phyloP scores from a whole-genome alignment of 2,113 vertebrate species.

The Procavia capensis region DNA sequence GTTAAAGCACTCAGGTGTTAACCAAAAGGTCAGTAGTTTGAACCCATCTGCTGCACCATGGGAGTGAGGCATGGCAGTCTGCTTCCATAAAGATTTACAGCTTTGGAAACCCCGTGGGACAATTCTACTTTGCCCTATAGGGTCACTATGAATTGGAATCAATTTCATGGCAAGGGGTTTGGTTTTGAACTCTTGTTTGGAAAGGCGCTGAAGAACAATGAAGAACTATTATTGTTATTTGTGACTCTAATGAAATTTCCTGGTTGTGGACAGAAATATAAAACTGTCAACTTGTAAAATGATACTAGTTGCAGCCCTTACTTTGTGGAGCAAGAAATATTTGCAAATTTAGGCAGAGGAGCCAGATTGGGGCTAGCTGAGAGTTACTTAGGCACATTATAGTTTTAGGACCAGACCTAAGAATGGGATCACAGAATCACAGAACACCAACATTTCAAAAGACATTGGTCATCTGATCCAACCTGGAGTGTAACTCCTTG shows the following conservation, averaged over 20 bases:
- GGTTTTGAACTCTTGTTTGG: neutral
- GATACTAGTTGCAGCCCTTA: neutral
- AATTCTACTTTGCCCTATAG: too few species aligned
- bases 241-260: neutral
- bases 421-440: neutral
- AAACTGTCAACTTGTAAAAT: neutral
- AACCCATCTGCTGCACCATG: too few species aligned
- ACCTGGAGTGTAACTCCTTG: neutral
- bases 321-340: neutral
- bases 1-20: too few species aligned
- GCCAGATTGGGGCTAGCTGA: neutral
- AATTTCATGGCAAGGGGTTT: too few species aligned
- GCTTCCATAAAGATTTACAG: too few species aligned
- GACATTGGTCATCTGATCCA: neutral
- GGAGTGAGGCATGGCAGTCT: too few species aligned
- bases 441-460: neutral
- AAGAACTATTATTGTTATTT: neutral
- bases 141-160: too few species aligned
- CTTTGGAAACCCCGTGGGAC: too few species aligned
- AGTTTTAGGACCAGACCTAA: neutral
- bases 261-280: neutral
- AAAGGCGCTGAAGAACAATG: neutral
- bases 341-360: neutral
- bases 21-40: too few species aligned
- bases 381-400: rapidly evolving